Percentiles rank a stretch among this genome's conserved stretches.
These are phyloP conservation scores for Nyctibius grandis DNA, from an alignment of 2,797 vertebrate species.

Conservation along the genomic window DNA sequence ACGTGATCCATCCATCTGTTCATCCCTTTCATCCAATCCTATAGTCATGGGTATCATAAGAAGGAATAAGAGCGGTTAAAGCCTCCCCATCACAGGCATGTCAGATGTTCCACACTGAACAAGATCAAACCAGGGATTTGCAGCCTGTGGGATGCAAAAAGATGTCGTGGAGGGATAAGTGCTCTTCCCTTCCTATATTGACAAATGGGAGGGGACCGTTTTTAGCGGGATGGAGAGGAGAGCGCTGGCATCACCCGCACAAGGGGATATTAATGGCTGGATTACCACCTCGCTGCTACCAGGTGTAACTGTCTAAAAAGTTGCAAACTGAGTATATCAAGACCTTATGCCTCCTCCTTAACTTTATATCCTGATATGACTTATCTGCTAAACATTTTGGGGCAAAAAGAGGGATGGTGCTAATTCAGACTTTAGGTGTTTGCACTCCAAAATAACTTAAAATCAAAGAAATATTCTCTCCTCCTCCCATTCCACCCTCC, in stretches of 20 bases:
- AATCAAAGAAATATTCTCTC: background rate
- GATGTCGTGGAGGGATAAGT: conserved; percentile 14
- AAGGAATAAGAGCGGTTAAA: conserved; percentile 22
- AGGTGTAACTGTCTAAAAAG: background rate
- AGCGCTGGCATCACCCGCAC: background rate
- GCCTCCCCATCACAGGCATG: conserved; percentile 36
- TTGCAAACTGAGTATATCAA: background rate
- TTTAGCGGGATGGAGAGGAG: background rate
- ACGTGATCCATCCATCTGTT: conserved; percentile 57
- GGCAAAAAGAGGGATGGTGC: background rate
- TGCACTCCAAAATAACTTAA: background rate
- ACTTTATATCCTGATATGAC: background rate
- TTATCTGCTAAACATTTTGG: background rate
- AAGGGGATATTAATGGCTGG: background rate
- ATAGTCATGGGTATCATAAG: conserved; percentile 40
- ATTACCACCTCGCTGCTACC: background rate
- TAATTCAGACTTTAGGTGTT: background rate
- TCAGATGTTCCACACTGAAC: conserved; percentile 51
- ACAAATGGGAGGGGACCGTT: background rate
- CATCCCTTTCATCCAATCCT: conserved; percentile 54
- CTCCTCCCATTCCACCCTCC: background rate
- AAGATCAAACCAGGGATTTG: conserved; percentile 56
- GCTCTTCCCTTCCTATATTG: background rate
- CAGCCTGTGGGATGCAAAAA: conserved; percentile 50
- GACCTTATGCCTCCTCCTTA: background rate